Conservation (phyloP, 2,797 vertebrate species). For the Vireo griseus region DNA sequence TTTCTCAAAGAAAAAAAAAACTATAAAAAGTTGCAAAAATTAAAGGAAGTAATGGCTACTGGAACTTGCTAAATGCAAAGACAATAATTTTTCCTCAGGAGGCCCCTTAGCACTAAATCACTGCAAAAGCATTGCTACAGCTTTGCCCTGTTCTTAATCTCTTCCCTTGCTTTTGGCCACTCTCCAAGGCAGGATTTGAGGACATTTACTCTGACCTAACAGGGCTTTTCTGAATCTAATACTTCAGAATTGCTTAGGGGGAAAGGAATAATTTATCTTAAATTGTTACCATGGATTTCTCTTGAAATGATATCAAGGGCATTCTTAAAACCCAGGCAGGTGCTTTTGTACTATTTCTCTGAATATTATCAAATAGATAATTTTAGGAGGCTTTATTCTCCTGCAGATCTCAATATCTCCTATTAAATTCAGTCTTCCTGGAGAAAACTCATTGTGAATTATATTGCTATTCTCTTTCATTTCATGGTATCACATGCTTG, state of each 20-base stretch:
- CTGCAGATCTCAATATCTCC: not conserved
- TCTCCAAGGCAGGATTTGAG: not conserved
- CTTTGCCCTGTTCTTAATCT: not conserved
- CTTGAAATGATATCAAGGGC: not conserved
- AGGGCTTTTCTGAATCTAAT: not conserved
- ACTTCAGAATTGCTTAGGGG: not conserved
- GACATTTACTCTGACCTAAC: slow-evolving; percentile 10
- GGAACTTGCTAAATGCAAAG: not conserved
- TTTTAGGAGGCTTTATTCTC: not conserved
- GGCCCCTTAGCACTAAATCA: not conserved
- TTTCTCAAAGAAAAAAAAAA: not conserved
- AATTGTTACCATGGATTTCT: not conserved
- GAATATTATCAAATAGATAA: not conserved
- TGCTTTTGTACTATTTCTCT: not conserved
- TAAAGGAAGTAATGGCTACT: not conserved
- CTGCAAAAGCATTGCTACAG: not conserved
- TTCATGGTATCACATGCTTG: not conserved
- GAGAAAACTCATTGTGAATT: not conserved
- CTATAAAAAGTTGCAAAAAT: not conserved
- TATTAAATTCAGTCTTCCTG: not conserved
- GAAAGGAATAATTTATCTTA: not conserved
- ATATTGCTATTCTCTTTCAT: not conserved
- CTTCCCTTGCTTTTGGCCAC: not conserved
- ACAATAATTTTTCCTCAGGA: not conserved
- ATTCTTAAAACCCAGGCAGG: not conserved